A percentile compares a stretch with the other conserved stretches of the same genome.
Evolutionary conservation across 2,113 vertebrate genomes (phyloP).

Genomic region (Ptychochromis oligacanthus): DNA sequence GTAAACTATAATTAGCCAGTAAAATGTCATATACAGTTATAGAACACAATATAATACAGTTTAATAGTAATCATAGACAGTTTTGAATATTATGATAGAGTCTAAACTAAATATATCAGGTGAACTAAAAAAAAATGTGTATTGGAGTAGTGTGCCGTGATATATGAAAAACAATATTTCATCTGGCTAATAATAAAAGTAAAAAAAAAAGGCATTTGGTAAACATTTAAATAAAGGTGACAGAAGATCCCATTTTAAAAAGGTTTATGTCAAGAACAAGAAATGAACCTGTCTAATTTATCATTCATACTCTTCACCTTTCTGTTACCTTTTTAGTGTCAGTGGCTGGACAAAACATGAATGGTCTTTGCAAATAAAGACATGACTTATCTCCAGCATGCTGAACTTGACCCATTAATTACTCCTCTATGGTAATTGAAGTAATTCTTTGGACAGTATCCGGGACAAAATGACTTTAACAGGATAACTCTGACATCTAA

Average conservation of each 20-base stretch:
- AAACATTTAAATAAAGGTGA: not conserved
- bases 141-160: not conserved
- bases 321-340: not conserved
- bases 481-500: constrained; percentile 64
- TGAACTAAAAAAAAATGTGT: not conserved
- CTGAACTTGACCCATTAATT: constrained; percentile 50
- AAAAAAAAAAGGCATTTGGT: not conserved
- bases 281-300: not conserved
- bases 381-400: not conserved
- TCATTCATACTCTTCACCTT: not conserved
- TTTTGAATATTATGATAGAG: not conserved
- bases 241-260: constrained; percentile 5
- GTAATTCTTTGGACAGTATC: constrained; percentile 43
- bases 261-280: not conserved
- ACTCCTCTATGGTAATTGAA: constrained; percentile 53
- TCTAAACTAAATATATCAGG: not conserved
- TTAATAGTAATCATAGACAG: not conserved
- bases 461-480: constrained; percentile 62
- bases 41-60: not conserved
- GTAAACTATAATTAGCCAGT: not conserved
- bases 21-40: not conserved
- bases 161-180: not conserved
- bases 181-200: not conserved
- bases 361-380: not conserved
- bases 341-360: not conserved